These are phyloP conservation scores for Clunio marinus DNA, from an alignment of 2,888 invertebrate species.

Conservation along the genomic window DNA sequence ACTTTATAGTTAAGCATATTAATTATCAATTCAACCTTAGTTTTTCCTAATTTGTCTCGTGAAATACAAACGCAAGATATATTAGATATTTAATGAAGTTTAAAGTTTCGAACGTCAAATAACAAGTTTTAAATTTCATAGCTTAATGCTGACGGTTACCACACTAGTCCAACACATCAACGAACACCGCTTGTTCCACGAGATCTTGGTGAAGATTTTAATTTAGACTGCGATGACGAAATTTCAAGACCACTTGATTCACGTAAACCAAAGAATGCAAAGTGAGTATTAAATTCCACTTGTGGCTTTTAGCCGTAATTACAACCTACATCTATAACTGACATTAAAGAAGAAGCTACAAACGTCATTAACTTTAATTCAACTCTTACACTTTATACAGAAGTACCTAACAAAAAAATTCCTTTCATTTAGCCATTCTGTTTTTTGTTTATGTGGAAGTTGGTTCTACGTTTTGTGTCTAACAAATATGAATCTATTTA, in stretches of 20 bases:
- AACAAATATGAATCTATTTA: no score
- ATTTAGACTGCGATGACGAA: slow-evolving; percentile 54
- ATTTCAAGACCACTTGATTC: slow-evolving; percentile 43
- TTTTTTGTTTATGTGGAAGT: no score
- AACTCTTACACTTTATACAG: slow-evolving; percentile 14
- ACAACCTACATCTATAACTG: neutral
- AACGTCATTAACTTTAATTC: slow-evolving; percentile 9
- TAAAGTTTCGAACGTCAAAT: neutral
- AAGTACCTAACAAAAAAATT: slow-evolving; percentile 5
- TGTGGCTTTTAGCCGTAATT: no score
- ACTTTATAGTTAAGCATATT: slow-evolving; percentile 3
- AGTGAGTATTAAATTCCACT: no score
- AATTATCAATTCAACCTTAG: slow-evolving; percentile 8
- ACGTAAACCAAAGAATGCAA: slow-evolving; percentile 79
- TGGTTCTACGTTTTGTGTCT: no score
- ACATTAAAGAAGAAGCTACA: neutral
- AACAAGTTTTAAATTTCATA: slow-evolving; percentile 45
- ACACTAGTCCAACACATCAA: slow-evolving; percentile 73
- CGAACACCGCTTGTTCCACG: slow-evolving; percentile 73
- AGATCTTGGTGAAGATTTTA: slow-evolving; percentile 65
- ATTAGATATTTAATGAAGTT: neutral
- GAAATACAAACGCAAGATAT: neutral
- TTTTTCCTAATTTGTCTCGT: slow-evolving; percentile 18
- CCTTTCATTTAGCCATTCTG: no score
- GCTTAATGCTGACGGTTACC: slow-evolving; percentile 85